Conservation (phyloP, 2,797 vertebrate genomes). For the Spea hammondii region DNA sequence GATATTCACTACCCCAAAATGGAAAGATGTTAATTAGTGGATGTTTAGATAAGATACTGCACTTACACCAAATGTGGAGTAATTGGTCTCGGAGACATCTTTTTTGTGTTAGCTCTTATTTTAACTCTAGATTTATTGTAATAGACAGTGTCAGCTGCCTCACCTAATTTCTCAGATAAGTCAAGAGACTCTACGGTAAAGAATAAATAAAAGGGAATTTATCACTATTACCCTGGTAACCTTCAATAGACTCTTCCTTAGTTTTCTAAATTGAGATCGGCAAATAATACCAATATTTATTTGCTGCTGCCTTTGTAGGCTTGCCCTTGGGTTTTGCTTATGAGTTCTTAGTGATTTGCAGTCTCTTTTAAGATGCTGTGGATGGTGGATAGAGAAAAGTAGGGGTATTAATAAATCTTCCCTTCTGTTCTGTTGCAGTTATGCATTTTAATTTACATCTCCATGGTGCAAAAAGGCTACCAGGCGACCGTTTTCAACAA, state of each 20-base stretch:
- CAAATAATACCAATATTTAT: slow-evolving; percentile 47
- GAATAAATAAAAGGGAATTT: slow-evolving; percentile 46
- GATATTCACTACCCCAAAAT: neutral
- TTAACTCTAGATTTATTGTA: slow-evolving; percentile 39
- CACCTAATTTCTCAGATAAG: slow-evolving; percentile 38
- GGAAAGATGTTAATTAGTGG: neutral
- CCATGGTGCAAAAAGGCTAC: slow-evolving; percentile 7
- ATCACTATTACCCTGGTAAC: slow-evolving; percentile 43
- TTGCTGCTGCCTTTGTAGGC: slow-evolving; percentile 22
- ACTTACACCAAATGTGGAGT: neutral
- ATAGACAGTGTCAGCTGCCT: slow-evolving; percentile 32
- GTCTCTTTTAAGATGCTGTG: slow-evolving; percentile 7
- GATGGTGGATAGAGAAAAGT: slow-evolving; percentile 30
- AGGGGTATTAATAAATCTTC: slow-evolving; percentile 24
- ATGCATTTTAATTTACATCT: slow-evolving; percentile 25
- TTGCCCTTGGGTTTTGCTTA: slow-evolving; percentile 40
- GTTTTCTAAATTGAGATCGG: slow-evolving; percentile 33
- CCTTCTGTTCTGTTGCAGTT: neutral
- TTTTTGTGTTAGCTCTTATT: slow-evolving; percentile 5
- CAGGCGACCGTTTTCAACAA: slow-evolving; percentile 2
- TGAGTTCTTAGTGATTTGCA: slow-evolving; percentile 27
- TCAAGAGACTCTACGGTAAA: slow-evolving; percentile 18
- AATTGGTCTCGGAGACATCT: slow-evolving; percentile 11
- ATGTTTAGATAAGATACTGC: neutral
- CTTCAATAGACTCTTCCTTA: slow-evolving; percentile 35